Conservation (phyloP, 2,113 vertebrate species). For the Leucopsar rothschildi region DNA sequence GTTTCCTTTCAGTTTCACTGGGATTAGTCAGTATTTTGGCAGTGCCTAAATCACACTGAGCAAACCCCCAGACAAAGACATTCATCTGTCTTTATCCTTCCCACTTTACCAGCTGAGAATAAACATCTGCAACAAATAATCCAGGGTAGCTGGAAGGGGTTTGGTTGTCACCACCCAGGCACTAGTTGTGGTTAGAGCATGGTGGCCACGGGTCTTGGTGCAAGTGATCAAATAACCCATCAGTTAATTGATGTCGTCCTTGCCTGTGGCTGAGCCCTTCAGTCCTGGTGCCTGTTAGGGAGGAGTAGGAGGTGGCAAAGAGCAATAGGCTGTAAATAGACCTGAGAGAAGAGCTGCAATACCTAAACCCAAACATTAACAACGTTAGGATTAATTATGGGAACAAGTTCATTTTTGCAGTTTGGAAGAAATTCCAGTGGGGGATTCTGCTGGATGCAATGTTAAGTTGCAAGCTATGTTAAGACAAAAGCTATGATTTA, state of each 20-base stretch:
- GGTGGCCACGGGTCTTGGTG: neutral
- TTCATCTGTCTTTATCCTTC: neutral
- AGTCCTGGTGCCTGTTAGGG: neutral
- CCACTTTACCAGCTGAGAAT: neutral
- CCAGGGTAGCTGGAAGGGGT: neutral
- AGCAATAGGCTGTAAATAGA: neutral
- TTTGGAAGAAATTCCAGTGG: neutral
- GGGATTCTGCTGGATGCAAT: neutral
- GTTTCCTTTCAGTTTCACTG: neutral
- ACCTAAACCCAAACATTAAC: neutral
- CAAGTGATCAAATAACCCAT: neutral
- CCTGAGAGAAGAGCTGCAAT: neutral
- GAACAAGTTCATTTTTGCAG: neutral
- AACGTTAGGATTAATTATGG: neutral
- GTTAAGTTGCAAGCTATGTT: neutral
- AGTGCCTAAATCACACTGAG: neutral
- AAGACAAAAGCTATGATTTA: neutral
- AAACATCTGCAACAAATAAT: neutral
- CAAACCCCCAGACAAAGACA: neutral
- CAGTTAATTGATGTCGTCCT: neutral
- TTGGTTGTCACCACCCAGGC: neutral
- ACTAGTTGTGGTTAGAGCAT: neutral
- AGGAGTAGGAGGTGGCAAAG: neutral
- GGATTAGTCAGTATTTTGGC: neutral
- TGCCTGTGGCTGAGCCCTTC: neutral